Base-by-base conservation (phyloP, 2,797 vertebrate species). In the Melanotaenia nigrans region DNA sequence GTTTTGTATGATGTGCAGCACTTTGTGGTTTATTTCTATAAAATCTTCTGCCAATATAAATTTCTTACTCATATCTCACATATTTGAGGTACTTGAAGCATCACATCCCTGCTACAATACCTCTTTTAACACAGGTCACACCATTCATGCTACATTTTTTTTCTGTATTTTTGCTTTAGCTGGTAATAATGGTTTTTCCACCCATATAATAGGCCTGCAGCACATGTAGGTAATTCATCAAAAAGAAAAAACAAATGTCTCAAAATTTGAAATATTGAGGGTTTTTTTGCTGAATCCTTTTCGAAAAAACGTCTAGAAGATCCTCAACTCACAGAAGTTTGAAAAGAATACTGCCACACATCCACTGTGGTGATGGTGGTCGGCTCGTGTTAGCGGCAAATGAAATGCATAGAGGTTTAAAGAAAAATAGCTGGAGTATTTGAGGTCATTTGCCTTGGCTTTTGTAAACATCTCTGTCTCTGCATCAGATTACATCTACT, bases 401-500 rank as follows among this genome's bases (percentile, higher is more conserved):
- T 65, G 9, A 77, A 79, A 80, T 28, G 20, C 51, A 40, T 5
- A 5, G 54, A 60, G 61, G 51, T 70, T 63, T 68, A 35, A 40
- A 49, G 16, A 20, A 54, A 63, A 67, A 64, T 28, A 30, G 33
- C 56, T 45, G 8, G 4, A 67, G 47, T 14, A 30, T 71, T 45
- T 35, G 20, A 82, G 61, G 62, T 79, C 9, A 61, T 62, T 60
- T 74, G 14, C 35, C 14, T 35, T 24, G 13, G 60, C 42, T 82
- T 78, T 81, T 25, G 51, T 58, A 58, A 61, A 58, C 35, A 42
- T 76, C 32, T 66, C 36, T 38, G 61, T 72, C 70, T 81, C 55
- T 61, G 33, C 70, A 36, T 71, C 67, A 61, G 71, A 90, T 83
- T 86, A 79, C 59, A 71, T 64, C 60, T 62, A 61, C 68, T 73